Evolutionary conservation across 1,140 invertebrate genomes (phyloP), one percentile per base, ranked within the genome.

Genomic region (Neodiprion virginianus): DNA sequence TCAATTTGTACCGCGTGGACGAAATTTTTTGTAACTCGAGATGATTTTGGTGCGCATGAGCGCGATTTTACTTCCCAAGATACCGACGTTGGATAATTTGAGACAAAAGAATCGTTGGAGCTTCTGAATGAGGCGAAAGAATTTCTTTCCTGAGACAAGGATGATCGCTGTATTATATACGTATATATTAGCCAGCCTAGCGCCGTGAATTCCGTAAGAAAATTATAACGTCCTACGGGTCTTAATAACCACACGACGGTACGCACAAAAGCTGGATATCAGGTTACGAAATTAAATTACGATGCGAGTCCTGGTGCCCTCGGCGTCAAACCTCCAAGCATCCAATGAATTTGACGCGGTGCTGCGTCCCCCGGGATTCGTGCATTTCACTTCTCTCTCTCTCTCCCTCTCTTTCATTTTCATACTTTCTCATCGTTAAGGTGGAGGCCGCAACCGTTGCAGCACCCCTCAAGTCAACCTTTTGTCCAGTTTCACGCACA

Each of bases 281-380:
- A 75, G 72, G 73, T 87, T 86, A 84, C 83, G 71, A 85, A 86
- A 86, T 84, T 82, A 85, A 85, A 86, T 87, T 81, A 87, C 84
- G 86, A 87, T 86, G 79, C 76, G 68, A 73, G 65, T 28, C 78
- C 76, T 73, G 72, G 71, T 74, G 74, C 53, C 40, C 28, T 69
- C 47, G 48, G 74, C 71, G 48, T 75, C 76, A 72, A 28, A 23
- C 65, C 69, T 69, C 50, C 72, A 67, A 77, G 78, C 79, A 78
- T 79, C 76, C 81, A 75, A 81, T 82, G 76, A 81, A 81, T 81
- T 83, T 83, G 81, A 83, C 80, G 74, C 76, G 76, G 76, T 77
- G 77, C 77, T 78, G 77, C 80, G 28, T 40, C 28, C 28, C 28
- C 28, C 28, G 28, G 5, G 28, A 40, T 40, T 40, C 28, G 28